Evolutionary conservation across 2,797 vertebrate genomes (phyloP), one percentile per base, ranked within the genome.

Genomic region (Neoniphon sammara): DNA sequence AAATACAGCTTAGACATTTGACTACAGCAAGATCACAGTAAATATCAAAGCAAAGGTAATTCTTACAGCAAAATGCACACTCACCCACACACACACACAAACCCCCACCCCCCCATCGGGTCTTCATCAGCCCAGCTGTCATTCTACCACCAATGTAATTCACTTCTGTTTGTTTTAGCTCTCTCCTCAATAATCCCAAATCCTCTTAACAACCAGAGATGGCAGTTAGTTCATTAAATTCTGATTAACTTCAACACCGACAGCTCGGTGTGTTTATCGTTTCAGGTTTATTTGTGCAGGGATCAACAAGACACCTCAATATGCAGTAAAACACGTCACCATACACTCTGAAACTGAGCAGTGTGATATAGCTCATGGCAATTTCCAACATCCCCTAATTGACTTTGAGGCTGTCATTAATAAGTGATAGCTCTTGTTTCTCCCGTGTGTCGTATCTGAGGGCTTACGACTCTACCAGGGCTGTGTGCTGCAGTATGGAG

Each of bases 151-250:
- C n/a, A 0, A 77, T 46, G 52, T 83, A 68, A 87, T 86, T 84
- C 73, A 73, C 70, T 65, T 67, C 2, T 56, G 61, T 78, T 74
- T 84, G 70, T 78, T 78, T 25, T 11, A 34, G 30, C 65, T 0
- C 72, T 42, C 70, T 55, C 70, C 66, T 71, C 67, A 83, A 53
- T 85, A 83, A 83, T 80, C 86, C 83, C 59, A 81, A 86, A 91
- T 88, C 88, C 85, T 82, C 84, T 87, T 80, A 89, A 81, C 71
- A 84, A 80, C 63, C 73, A 49, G 34, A 59, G 67, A 75, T 78
- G 83, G 81, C 83, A 81, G 82, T 73, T 82, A 84, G 83, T 86
- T 90, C 83, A 90, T 92, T 90, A 91, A 89, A 87, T 82, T 87
- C 84, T 87, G 81, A 93, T 93, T 90, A 91, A 72, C 77, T 65